Conservation (phyloP, 2,888 invertebrate species). For the Pandemis corylana region DNA sequence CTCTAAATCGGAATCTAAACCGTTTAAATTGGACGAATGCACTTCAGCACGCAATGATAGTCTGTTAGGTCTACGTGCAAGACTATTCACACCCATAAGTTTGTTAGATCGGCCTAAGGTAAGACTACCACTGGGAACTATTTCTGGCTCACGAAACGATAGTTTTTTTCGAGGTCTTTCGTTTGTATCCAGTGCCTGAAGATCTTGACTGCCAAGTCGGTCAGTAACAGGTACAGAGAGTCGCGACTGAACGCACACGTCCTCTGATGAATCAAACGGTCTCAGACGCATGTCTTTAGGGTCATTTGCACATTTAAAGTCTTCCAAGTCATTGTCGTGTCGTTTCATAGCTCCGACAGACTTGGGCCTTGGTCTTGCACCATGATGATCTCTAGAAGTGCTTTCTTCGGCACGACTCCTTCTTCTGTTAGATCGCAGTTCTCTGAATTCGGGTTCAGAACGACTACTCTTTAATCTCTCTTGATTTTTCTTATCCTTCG, state of each 20-base stretch:
- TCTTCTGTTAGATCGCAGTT: constrained; percentile 66
- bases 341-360: constrained; percentile 74
- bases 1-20: constrained; percentile 86
- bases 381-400: constrained; percentile 55
- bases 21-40: constrained; percentile 81
- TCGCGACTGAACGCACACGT: constrained; percentile 74
- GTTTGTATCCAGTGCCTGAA: constrained; percentile 62
- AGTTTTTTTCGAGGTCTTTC: constrained; percentile 92
- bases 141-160: constrained; percentile 94
- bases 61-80: constrained; percentile 67
- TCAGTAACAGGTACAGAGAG: constrained; percentile 73
- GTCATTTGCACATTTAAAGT: constrained; percentile 58
- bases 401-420: constrained; percentile 68
- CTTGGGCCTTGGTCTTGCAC: constrained; percentile 66
- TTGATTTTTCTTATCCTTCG: constrained; percentile 75
- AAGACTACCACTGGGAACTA: constrained; percentile 75
- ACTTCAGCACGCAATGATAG: constrained; percentile 64
- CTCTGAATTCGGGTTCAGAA: constrained; percentile 76
- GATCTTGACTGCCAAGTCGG: constrained; percentile 68
- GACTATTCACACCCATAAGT: constrained; percentile 77
- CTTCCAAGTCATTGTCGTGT: constrained; percentile 65
- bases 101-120: constrained; percentile 74
- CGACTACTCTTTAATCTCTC: constrained; percentile 71
- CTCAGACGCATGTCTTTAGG: constrained; percentile 60
- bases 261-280: constrained; percentile 70